Base-by-base conservation (phyloP, 2,797 vertebrate species). In the Phoxinus dragarum region DNA sequence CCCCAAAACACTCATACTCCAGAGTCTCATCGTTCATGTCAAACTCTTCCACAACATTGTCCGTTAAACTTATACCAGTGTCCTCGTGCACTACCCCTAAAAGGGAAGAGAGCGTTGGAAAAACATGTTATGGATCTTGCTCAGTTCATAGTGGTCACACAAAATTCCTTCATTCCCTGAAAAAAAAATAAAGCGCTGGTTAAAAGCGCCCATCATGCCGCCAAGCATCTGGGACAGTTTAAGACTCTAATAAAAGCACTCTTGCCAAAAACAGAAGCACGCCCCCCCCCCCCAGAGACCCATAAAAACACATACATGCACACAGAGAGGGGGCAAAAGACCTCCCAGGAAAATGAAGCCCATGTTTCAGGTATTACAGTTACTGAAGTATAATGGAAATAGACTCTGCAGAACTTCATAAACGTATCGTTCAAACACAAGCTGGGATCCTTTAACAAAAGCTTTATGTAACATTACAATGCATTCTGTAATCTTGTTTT, bases 1-100 rank as follows among this genome's bases (percentile, higher is more conserved):
- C 98, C 85, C 98, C 98, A 59, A 99, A 99, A 90, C 98, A 99
- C 92, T 99, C 98, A 44, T 99, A 99, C 91, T 99, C 98, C 93
- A 99, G 90, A 49, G 96, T 97, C 92, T 99, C 98, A 84, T 99
- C 98, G 10, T 97, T 99, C 92, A 99, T 96, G 69, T 99, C 97
- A 80, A 99, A 99, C 94, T 99, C 98, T 93, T 99, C 98, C 69
- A 99, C 98, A 80, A 99, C 93, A 0, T 98, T 99, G 92, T 99
- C 98, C 98, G 23, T 99, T 99, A 92, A 99, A 99, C 91, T 99
- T 99, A 91, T 98, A 99, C 98, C 98, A 99, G 49, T 97, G 97
- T 77, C 97, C 97, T 89, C 97, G 97, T 36, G 96, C 96, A 84
- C 95, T 95, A 1, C 97, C 97, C 84, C 97, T 99, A 68, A 49